Base-by-base conservation (phyloP, 2,113 vertebrate genomes). In the Thinocorus orbignyianus region DNA sequence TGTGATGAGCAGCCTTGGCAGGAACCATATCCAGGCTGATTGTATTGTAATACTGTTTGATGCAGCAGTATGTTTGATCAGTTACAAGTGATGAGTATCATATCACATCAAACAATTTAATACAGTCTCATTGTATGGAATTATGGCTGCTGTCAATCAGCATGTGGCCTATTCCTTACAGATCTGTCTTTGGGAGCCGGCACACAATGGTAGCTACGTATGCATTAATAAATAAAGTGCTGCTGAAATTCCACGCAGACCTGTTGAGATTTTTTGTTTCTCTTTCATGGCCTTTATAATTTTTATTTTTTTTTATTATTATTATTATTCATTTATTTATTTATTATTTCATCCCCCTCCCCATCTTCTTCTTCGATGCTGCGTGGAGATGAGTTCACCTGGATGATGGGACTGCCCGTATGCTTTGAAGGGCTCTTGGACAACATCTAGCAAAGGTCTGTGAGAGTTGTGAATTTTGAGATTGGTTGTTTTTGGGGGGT, bases 131-230 rank as follows among this genome's bases (percentile, higher is more conserved):
- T 98, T 98, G 98, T 97, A 98, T 96, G 97, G 97, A 98, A 98
- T 98, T 98, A 98, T 97, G 98, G 98, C 98, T 98, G 96, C 98
- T 98, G 98, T 98, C 98, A 98, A 97, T 98, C 98, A 98, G 93
- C 96, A 90, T 93, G 89, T 96, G 95, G 95, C 95, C 97, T 97
- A 90, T 96, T 95, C 97, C 97, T 98, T 76, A 86, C 97, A 98
- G 97, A 98, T 94, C 96, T 94, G 90, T 95, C 96, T 98, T 95
- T 95, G 96, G 92, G 97, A 92, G 94, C 86, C 46, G 81, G 52
- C 54, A 92, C 71, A 96, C 98, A 90, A 95, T 88, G 95, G 97
- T 77, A 97, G 95, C 86, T 97, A 96, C 83, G 72, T 83, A 84
- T 41, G 88, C 97, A 98, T 97, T 98, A 97, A 98, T 98, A 98